Conservation (phyloP, 2,797 vertebrate species). For the Decapterus maruadsi region DNA sequence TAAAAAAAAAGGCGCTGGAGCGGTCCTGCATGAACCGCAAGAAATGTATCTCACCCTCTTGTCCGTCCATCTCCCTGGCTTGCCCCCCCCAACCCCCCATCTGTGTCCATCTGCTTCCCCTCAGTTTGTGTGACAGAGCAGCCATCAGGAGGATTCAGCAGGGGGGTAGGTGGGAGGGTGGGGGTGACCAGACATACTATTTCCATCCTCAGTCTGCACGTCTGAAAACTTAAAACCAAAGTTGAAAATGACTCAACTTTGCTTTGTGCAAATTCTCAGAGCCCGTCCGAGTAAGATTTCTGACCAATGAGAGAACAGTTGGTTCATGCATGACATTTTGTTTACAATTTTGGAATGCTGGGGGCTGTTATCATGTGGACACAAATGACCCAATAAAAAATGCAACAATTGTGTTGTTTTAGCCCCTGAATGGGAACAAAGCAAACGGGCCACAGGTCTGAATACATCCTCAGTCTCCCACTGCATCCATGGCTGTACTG, state of each 20-base stretch:
- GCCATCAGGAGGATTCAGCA: slow-evolving; percentile 72
- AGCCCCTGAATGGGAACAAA: too few species aligned
- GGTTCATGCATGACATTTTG: too few species aligned
- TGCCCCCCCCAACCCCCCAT: slow-evolving; percentile 4
- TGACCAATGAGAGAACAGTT: too few species aligned
- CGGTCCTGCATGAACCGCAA: slow-evolving; percentile 9
- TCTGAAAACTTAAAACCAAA: slow-evolving; percentile 42
- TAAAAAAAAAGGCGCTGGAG: background rate
- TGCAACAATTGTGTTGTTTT: too few species aligned
- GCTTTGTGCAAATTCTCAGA: background rate
- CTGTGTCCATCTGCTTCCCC: slow-evolving; percentile 76
- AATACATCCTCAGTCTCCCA: background rate
- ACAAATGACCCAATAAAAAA: background rate
- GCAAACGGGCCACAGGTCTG: too few species aligned
- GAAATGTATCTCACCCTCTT: slow-evolving; percentile 24
- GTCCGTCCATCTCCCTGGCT: slow-evolving; percentile 26
- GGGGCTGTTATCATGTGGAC: too few species aligned
- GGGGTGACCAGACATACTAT: slow-evolving; percentile 47
- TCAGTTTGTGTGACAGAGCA: slow-evolving; percentile 57
- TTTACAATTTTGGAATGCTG: too few species aligned
- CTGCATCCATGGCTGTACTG: background rate
- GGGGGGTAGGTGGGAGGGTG: slow-evolving; percentile 12
- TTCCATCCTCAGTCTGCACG: slow-evolving; percentile 52
- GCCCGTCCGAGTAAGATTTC: too few species aligned
- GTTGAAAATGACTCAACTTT: slow-evolving; percentile 21